Conservation (phyloP, 2,797 vertebrate genomes). For the Eremophila alpestris region DNA sequence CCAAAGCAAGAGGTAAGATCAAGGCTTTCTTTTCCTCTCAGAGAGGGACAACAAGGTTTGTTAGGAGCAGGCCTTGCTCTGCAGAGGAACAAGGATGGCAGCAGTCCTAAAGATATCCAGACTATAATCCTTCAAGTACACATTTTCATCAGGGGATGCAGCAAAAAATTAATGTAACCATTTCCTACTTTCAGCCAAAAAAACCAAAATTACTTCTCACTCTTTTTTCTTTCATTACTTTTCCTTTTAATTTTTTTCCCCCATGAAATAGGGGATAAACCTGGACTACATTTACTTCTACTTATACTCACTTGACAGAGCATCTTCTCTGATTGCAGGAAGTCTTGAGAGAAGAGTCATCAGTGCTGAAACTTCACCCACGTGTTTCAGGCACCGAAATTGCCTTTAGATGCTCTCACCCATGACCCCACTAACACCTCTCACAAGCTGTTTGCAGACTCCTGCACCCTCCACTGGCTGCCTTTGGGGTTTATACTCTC, state of each 20-base stretch:
- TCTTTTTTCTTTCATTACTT: neutral
- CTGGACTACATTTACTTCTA: neutral
- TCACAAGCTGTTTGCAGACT: neutral
- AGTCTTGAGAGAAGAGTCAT: neutral
- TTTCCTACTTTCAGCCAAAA: neutral
- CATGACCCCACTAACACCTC: neutral
- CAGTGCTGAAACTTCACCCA: neutral
- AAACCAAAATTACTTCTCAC: neutral
- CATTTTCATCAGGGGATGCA: neutral
- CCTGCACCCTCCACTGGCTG: neutral
- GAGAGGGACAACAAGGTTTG: neutral
- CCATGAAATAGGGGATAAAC: neutral
- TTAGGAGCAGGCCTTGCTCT: neutral
- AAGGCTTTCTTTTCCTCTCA: neutral
- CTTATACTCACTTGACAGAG: neutral
- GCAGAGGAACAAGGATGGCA: neutral
- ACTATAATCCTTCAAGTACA: fast-evolving
- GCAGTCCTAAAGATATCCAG: neutral
- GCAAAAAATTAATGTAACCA: neutral
- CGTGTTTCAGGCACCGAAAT: neutral
- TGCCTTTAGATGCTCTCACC: neutral
- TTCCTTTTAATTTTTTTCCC: neutral
- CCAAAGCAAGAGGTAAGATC: neutral
- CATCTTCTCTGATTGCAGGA: neutral
- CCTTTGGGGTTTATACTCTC: neutral